Evolutionary conservation across 1,140 invertebrate species (phyloP), one percentile per base, ranked within the genome.

Genomic region (Diorhabda sublineata): DNA sequence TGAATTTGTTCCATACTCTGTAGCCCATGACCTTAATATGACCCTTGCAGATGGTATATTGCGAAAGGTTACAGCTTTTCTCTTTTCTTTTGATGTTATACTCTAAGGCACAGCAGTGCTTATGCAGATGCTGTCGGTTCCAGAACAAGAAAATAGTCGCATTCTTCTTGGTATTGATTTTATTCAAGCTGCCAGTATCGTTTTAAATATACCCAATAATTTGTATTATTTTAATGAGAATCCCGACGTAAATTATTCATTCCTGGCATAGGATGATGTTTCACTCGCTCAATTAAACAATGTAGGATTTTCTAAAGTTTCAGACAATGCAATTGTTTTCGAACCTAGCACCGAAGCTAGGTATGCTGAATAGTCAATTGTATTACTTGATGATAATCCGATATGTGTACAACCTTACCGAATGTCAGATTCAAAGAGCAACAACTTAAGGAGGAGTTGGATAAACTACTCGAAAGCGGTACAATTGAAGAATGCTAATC

Each of bases 201-300:
- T 63, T 9, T 45, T 63, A 9, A 43, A 63, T 42, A 42, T 63
- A 9, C 42, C 61, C 8, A 44, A 47, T 63, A 63, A 47, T 9
- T 7, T 8, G 42, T 63, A 9, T 63, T 63, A 8, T 6, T 41
- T 9, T 11, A 43, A 63, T 45, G 45, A 26, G 3, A n/a, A 26
- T 26, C 26, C 26, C 26, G 1, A 26, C 26, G 26, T 26, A 26
- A 26, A 26, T 26, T 26, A 26, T 26, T 26, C 26, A 11, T 11
- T 11, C 11, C 11, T 11, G 11, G 11, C 11, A 11, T 0, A 11
- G 11, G 11, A 11, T 11, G 11, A 11, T 11, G 11, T 11, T 11
- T 11, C 11, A 11, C 11, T 11, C 11, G 11, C 11, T 11, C 11
- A 11, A 11, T 11, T 11, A 11, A 11, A 11, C 11, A 11, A 11